A percentile compares a stretch with the other conserved stretches of the same genome.
Conservation (phyloP, 2,888 invertebrate genomes). For the Eugnorisma glareosa region DNA sequence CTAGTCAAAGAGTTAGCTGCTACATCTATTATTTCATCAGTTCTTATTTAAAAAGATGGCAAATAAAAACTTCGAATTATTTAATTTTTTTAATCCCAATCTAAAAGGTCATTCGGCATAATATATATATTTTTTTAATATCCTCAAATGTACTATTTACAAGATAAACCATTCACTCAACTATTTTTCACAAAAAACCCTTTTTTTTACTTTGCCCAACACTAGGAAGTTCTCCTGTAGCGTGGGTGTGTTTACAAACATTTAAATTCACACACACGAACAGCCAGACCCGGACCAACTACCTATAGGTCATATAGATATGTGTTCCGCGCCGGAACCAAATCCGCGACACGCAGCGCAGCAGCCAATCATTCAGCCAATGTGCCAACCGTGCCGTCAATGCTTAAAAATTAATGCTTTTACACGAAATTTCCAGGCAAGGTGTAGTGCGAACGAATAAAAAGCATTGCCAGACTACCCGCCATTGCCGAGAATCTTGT, state of each 20-base stretch:
- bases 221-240: background rate
- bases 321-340: background rate
- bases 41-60: background rate
- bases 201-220: background rate
- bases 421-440: conserved; percentile 90
- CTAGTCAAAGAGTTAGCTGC: background rate
- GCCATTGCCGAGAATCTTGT: conserved; percentile 97
- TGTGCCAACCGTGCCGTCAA: background rate
- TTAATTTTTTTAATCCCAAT: background rate
- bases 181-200: background rate
- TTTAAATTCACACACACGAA: background rate
- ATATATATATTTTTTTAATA: background rate
- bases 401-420: background rate
- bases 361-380: background rate
- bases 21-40: background rate
- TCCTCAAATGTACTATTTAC: background rate
- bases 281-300: background rate
- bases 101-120: background rate
- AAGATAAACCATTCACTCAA: background rate
- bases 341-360: background rate
- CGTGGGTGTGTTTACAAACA: background rate
- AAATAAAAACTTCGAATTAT: background rate
- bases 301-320: background rate
- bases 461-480: conserved; percentile 97
- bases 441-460: conserved; percentile 96